Conservation (phyloP, 2,113 vertebrate genomes). For the Aegithalos caudatus region DNA sequence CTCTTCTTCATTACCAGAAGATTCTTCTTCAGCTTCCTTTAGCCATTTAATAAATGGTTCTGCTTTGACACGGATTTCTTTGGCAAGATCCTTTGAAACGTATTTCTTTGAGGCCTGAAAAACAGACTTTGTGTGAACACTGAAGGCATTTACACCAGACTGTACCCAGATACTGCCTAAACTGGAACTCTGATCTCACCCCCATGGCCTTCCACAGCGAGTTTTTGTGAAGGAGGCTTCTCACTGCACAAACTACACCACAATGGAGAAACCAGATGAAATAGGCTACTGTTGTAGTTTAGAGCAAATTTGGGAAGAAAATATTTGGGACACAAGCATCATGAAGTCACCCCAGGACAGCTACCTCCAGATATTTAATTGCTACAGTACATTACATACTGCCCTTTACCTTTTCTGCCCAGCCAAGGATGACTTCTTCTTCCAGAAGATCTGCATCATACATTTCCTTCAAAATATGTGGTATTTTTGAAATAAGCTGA, state of each 20-base stretch:
- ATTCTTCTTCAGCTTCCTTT: conserved; percentile 97
- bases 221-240: neutral
- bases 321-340: neutral
- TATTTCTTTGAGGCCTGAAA: conserved; percentile 96
- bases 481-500: conserved; percentile 89
- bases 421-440: conserved; percentile 93
- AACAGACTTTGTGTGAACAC: fast-evolving
- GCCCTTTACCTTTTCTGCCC: conserved; percentile 89
- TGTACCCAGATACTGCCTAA: neutral
- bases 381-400: fast-evolving
- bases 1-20: conserved; percentile 89
- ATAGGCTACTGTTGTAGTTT: fast-evolving
- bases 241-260: too few species aligned
- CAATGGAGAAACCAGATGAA: fast-evolving
- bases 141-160: neutral
- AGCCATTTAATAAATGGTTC: conserved; percentile 97
- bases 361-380: neutral
- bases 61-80: conserved; percentile 96
- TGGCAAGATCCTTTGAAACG: conserved; percentile 95
- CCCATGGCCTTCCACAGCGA: neutral
- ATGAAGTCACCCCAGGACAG: neutral
- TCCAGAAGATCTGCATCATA: conserved; percentile 95
- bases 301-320: neutral
- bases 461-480: conserved; percentile 93
- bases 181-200: neutral